These are phyloP conservation scores for Colletes collaris DNA, from an alignment of 2,888 invertebrate species.

Conservation along the genomic window DNA sequence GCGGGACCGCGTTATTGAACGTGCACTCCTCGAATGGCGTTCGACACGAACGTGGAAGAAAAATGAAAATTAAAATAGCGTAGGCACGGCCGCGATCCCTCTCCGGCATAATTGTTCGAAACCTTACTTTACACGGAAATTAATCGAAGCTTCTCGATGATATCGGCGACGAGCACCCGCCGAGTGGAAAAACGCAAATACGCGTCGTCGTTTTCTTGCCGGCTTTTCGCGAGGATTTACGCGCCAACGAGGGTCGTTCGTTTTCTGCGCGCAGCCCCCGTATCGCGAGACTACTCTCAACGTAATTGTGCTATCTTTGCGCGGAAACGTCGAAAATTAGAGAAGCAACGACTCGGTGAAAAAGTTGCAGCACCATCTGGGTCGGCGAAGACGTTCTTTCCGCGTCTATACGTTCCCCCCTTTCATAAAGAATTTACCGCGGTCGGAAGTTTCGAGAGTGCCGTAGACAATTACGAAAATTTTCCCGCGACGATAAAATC, in stretches of 20 bases:
- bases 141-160: slow-evolving; percentile 2
- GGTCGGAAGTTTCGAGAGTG: no score
- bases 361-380: no score
- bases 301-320: background rate
- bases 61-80: background rate
- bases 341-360: no score
- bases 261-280: background rate
- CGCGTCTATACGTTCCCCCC: background rate
- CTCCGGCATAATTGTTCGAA: no score
- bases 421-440: background rate
- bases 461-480: no score
- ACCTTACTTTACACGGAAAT: background rate
- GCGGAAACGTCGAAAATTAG: background rate
- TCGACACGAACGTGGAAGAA: background rate
- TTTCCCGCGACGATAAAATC: slow-evolving; percentile 5
- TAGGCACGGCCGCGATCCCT: no score
- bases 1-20: slow-evolving; percentile 45
- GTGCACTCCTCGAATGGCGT: slow-evolving; percentile 33
- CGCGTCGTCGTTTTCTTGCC: background rate
- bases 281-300: no score
- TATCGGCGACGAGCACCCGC: background rate
- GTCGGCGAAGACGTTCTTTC: background rate
- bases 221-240: background rate
- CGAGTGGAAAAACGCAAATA: background rate
- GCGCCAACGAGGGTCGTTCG: background rate